These are phyloP conservation scores for Lacanobia wlatinum DNA, from an alignment of 2,888 invertebrate genomes.

Conservation along the genomic window DNA sequence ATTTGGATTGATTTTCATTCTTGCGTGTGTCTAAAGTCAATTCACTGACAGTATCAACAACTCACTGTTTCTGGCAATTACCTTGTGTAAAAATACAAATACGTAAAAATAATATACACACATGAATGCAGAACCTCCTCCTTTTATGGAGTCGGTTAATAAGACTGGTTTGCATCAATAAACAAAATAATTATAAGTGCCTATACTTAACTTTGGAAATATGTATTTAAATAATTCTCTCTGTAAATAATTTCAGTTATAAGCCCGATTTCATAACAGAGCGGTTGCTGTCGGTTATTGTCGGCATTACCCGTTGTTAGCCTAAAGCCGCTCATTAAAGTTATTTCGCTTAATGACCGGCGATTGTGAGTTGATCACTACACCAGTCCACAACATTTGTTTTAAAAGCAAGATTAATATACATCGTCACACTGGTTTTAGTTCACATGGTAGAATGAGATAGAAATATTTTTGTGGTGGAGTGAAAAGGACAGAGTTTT, in stretches of 20 bases:
- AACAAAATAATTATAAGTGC: background rate
- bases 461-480: background rate
- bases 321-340: conserved; percentile 58
- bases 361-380: conserved; percentile 60
- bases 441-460: conserved; percentile 26
- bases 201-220: background rate
- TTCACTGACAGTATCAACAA: no score
- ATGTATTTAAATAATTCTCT: background rate
- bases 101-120: background rate
- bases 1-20: no score
- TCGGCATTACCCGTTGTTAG: conserved; percentile 43
- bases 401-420: conserved; percentile 64
- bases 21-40: no score
- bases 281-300: conserved; percentile 30
- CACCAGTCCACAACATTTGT: conserved; percentile 62
- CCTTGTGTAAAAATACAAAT: background rate
- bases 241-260: conserved; percentile 19
- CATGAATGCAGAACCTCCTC: background rate
- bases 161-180: background rate
- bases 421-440: conserved; percentile 40
- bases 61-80: background rate
- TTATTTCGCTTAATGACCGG: conserved; percentile 52
- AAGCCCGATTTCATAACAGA: conserved; percentile 24
- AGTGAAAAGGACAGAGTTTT: conserved; percentile 20
- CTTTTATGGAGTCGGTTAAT: no score